Evolutionary conservation across 2,888 invertebrate species (phyloP), one percentile per base, ranked within the genome.

Genomic region (Itoplectis maculator): DNA sequence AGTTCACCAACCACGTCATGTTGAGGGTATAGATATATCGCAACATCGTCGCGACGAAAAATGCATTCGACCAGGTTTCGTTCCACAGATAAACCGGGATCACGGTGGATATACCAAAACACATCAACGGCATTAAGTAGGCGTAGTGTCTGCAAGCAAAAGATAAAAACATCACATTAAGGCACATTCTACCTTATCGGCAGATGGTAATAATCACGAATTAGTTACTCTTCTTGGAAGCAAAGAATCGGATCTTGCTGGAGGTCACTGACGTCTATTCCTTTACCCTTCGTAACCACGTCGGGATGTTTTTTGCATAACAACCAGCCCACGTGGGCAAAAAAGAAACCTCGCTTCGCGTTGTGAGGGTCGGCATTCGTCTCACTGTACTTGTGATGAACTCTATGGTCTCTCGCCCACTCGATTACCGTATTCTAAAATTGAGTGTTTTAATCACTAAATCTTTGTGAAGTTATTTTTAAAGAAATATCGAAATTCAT

Each of bases 271-370:
- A 97, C 93, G 89, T 97, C 96, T 42, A 97, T 94, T 29, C 93
- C 94, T 77, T 93, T 93, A 76, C 95, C 96, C 85, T 96, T 95
- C 79, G 94, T 93, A 37, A 94, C 95, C 45, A 97, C 96, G 83
- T 95, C 94, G 0, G 97, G 97, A 90, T 98, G 97, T 91, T 97
- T 97, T 85, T 94, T 95, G 81, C 93, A 93, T 94, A 97, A 94
- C 20, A 98, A 93, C 98, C 98, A 98, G 6, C 98, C 98, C 72
- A 98, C 95, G 91, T 98, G 98, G 2, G 96, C 95, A 93, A 97
- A 98, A 94, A 97, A 98, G 93, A 98, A 97, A 0, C 98, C 98
- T 59, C 97, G 93, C 63, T 94, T 95, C 0, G 96, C 94, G 90
- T 97, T 97, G 92, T 97, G 97, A 0, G 97, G 97, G 91, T 97